Evolutionary conservation across 2,797 vertebrate genomes (phyloP).

Genomic region (Ceryle rudis): DNA sequence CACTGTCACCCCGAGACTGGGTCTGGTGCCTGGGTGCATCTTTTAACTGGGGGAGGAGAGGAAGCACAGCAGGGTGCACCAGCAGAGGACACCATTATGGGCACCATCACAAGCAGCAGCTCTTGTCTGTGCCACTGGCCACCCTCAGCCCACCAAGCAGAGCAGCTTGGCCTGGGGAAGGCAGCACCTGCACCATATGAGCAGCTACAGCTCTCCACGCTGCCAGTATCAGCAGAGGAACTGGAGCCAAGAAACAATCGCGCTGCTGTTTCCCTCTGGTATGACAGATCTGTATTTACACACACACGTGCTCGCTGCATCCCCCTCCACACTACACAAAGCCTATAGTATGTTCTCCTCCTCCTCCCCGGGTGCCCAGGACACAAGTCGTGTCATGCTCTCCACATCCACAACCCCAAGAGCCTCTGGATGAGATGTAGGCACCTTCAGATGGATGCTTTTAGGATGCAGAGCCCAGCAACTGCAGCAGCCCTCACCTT

Average conservation of each 20-base stretch:
- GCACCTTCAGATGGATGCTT: not conserved
- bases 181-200: not conserved
- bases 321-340: not conserved
- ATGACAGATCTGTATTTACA: constrained; percentile 17
- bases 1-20: not conserved
- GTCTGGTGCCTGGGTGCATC: not conserved
- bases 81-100: rapidly evolving
- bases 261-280: not conserved
- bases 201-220: not conserved
- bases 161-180: not conserved
- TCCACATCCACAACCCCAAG: not conserved
- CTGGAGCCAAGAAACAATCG: not conserved
- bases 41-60: not conserved
- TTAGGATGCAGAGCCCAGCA: not conserved
- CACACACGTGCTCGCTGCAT: not conserved
- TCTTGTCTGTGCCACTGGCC: not conserved
- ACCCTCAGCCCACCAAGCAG: rapidly evolving
- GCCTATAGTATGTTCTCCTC: not conserved
- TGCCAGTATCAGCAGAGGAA: not conserved
- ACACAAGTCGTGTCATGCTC: rapidly evolving
- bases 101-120: not conserved
- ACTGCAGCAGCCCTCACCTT: not conserved
- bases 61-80: not conserved
- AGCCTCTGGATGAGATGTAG: not conserved
- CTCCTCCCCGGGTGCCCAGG: not conserved